These are phyloP conservation scores for Sipha maydis DNA, from an alignment of 2,888 invertebrate genomes.

Conservation along the genomic window DNA sequence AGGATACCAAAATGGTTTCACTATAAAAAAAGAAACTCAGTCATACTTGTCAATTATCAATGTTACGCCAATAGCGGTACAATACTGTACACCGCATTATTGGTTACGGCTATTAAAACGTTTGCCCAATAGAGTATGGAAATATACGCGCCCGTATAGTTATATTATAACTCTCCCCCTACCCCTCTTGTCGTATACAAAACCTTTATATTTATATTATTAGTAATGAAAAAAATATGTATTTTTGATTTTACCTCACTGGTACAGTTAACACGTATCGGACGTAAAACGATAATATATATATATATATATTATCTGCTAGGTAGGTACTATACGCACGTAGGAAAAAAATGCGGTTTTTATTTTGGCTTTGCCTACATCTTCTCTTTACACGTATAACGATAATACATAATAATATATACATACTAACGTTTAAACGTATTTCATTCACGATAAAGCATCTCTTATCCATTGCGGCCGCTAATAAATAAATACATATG, in stretches of 20 bases:
- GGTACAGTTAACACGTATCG: background rate
- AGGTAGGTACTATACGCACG: background rate
- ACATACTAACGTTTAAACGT: too few species aligned
- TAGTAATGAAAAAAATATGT: background rate
- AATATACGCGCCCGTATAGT: background rate
- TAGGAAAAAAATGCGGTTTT: background rate
- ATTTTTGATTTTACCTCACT: background rate
- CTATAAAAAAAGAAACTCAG: slow-evolving; percentile 59
- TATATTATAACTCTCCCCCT: background rate
- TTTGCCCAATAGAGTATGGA: slow-evolving; percentile 59
- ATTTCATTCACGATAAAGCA: too few species aligned
- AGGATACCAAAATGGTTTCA: slow-evolving; percentile 54
- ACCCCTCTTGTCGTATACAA: too few species aligned
- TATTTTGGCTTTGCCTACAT: too few species aligned
- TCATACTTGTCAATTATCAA: slow-evolving; percentile 60
- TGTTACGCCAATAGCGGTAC: slow-evolving; percentile 61
- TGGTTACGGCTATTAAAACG: slow-evolving; percentile 61
- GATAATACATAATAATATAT: background rate
- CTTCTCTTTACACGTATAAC: background rate
- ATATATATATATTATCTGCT: background rate
- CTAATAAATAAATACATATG: background rate
- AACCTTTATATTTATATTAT: too few species aligned
- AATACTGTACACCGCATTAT: slow-evolving; percentile 54
- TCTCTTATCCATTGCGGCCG: background rate
- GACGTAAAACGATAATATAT: background rate